Evolutionary conservation across 2,888 invertebrate genomes (phyloP).

Genomic region (Sialis fuliginosa): DNA sequence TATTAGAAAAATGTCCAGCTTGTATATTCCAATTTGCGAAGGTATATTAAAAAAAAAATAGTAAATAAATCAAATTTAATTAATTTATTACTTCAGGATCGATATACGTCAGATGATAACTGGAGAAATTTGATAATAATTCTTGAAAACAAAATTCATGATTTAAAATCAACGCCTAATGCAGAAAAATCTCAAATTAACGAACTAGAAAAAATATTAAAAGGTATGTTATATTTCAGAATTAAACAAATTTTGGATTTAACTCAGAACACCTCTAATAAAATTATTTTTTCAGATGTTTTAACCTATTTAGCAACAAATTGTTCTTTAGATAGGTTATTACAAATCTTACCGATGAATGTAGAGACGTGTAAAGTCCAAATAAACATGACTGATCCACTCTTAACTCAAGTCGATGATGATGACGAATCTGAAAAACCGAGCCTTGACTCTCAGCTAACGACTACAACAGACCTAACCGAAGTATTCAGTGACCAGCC

Average conservation of each 20-base stretch:
- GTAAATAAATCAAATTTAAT: not conserved
- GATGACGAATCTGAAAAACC: not conserved
- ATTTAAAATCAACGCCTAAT: not conserved
- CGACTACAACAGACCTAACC: not conserved
- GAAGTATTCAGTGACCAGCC: not conserved
- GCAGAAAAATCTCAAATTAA: not conserved
- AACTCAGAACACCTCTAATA: not conserved
- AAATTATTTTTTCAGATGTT: slow-evolving; percentile 20
- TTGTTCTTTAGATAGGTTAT: slow-evolving; percentile 24
- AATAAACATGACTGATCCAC: not conserved
- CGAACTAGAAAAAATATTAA: not conserved
- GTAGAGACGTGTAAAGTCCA: slow-evolving; percentile 7
- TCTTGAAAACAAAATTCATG: slow-evolving; percentile 23
- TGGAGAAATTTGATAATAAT: slow-evolving; percentile 25
- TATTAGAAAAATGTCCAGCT: slow-evolving; percentile 40
- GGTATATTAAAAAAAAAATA: slow-evolving; percentile 23
- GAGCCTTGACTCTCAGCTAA: not conserved
- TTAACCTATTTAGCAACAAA: slow-evolving; percentile 26
- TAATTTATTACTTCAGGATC: slow-evolving; percentile 19
- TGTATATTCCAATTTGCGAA: slow-evolving; percentile 45
- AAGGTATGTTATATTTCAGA: not conserved
- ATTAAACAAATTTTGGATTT: not conserved
- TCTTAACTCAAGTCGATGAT: not conserved
- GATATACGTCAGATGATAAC: slow-evolving; percentile 24
- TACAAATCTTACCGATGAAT: slow-evolving; percentile 25